Conservation (phyloP, 2,797 vertebrate genomes). For the Limosa lapponica region DNA sequence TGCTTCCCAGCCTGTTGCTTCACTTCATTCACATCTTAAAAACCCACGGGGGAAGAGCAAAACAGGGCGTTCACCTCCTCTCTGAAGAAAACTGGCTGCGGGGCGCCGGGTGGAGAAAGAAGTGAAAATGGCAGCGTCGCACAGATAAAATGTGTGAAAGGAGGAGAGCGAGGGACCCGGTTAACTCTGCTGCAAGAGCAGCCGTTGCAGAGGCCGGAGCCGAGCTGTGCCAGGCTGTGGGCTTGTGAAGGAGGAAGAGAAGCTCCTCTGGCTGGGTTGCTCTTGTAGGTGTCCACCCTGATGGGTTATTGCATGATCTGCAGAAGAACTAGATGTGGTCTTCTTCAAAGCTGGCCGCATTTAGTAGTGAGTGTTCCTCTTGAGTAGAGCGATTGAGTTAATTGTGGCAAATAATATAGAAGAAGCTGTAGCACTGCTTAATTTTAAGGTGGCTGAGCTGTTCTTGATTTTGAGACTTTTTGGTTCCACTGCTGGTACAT, state of each 20-base stretch:
- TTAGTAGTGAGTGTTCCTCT: background rate
- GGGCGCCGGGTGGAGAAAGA: background rate
- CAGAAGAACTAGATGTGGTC: background rate
- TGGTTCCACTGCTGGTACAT: background rate
- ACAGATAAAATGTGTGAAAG: background rate
- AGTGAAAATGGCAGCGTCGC: background rate
- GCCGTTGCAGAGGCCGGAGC: background rate
- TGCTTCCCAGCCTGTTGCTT: background rate
- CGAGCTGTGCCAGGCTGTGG: background rate
- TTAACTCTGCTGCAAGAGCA: background rate
- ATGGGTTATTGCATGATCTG: background rate
- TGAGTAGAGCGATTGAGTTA: too few relatives aligned
- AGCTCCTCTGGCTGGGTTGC: background rate
- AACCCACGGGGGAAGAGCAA: background rate
- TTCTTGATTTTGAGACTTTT: background rate
- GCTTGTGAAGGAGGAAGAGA: background rate
- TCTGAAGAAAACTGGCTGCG: background rate
- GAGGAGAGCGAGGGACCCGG: background rate
- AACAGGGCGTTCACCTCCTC: background rate
- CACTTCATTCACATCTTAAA: background rate
- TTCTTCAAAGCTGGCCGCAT: background rate
- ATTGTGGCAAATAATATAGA: background rate
- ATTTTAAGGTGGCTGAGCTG: background rate
- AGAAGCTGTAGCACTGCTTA: fast-evolving
- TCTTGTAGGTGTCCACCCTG: background rate